Percentiles rank a stretch among this genome's conserved stretches.
These are phyloP conservation scores for Pyrocephalus nanus DNA, from an alignment of 2,797 vertebrate species.

Conservation along the genomic window DNA sequence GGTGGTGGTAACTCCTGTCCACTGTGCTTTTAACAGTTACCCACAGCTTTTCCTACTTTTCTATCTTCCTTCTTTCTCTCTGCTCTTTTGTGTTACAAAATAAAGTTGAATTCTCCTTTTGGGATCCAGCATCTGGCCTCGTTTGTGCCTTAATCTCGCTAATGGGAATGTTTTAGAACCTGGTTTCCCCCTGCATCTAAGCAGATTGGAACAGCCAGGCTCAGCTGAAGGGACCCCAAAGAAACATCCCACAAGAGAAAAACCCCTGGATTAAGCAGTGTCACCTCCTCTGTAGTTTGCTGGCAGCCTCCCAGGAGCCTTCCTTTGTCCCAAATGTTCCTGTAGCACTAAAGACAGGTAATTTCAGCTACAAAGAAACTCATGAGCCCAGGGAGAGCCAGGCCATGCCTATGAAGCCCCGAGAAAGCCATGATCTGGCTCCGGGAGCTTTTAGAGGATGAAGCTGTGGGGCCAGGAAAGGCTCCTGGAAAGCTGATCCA, in stretches of 20 bases:
- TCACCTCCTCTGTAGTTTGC: too few species aligned
- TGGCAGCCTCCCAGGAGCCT: neutral
- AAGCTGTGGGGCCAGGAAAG: neutral
- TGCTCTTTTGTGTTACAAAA: too few species aligned
- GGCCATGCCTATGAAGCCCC: fast-evolving
- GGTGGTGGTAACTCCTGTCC: too few species aligned
- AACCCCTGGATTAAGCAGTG: neutral
- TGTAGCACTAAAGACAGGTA: fast-evolving
- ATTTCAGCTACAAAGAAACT: neutral
- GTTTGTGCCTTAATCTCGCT: too few species aligned
- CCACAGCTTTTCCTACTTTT: too few species aligned
- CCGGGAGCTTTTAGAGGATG: fast-evolving
- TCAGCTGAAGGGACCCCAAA: neutral
- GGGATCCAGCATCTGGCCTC: too few species aligned
- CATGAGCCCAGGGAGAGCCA: fast-evolving
- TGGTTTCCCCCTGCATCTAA: too few species aligned
- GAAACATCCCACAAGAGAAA: neutral
- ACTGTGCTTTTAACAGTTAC: too few species aligned
- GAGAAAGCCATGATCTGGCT: neutral
- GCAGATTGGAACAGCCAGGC: too few species aligned
- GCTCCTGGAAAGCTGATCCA: neutral
- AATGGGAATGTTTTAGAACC: too few species aligned
- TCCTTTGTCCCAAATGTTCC: neutral
- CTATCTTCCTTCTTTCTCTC: too few species aligned
- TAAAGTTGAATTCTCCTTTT: too few species aligned